Evolutionary conservation across 37 sponge, comb jelly and placozoan species (phyloP).

Genomic region (Ephydatia muelleri): DNA sequence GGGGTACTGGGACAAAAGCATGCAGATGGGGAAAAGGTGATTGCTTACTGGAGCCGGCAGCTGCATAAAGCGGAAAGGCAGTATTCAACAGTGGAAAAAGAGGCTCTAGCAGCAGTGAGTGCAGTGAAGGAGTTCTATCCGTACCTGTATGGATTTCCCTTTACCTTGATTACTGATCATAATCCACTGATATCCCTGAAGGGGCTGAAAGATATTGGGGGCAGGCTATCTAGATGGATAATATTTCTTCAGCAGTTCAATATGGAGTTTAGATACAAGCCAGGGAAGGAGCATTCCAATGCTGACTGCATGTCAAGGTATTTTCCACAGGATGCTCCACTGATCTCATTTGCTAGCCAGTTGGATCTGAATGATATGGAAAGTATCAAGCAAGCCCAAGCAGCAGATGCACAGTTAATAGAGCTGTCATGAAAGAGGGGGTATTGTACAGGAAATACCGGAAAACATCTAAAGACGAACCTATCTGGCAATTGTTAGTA

Average conservation of each 20-base stretch:
- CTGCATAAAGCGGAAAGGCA: constrained; percentile 27
- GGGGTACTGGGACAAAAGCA: constrained; percentile 34
- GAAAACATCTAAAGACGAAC: neutral
- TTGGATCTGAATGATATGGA: too few relatives aligned
- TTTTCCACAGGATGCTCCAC: too few relatives aligned
- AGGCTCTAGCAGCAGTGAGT: constrained; percentile 33
- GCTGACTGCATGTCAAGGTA: constrained; percentile 11
- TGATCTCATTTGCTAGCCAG: too few relatives aligned
- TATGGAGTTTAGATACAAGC: constrained; percentile 10
- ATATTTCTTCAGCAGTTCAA: constrained; percentile 39
- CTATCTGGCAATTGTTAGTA: neutral
- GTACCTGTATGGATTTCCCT: constrained; percentile 36
- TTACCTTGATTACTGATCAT: constrained; percentile 37
- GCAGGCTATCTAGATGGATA: constrained; percentile 23
- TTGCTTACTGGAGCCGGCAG: constrained; percentile 38
- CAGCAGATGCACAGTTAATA: too few relatives aligned
- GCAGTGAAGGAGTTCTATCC: too few relatives aligned
- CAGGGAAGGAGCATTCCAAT: constrained; percentile 21
- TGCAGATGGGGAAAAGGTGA: constrained; percentile 19
- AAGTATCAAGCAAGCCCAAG: too few relatives aligned
- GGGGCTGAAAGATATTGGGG: constrained; percentile 13
- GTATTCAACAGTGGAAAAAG: constrained; percentile 31
- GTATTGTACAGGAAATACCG: neutral
- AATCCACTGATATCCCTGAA: constrained; percentile 24
- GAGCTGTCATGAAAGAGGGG: neutral